A percentile compares a stretch with the other conserved stretches of the same genome.
phyloP scores from a whole-genome alignment of 2,113 vertebrate species.

The Tychaedon coryphoeus region DNA sequence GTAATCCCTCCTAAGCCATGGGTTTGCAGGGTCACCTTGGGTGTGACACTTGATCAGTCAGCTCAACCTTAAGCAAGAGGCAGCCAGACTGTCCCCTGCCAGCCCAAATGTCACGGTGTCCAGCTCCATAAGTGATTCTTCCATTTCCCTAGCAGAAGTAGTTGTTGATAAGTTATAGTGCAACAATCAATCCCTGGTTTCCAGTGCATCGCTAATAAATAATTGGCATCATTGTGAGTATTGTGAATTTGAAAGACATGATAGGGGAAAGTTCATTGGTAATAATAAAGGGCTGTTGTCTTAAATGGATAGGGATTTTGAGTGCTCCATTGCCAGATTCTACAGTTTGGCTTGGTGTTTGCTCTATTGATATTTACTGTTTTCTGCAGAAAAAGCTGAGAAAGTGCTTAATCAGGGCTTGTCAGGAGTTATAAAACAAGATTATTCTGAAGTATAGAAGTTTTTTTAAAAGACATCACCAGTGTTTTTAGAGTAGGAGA shows the following conservation, averaged over 20 bases:
- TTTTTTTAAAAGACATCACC: not conserved
- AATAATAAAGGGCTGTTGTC: not conserved
- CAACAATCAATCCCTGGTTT: not conserved
- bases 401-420: not conserved
- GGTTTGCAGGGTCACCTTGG: constrained; percentile 33
- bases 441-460: not conserved
- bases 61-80: constrained; percentile 9
- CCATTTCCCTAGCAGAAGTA: not conserved
- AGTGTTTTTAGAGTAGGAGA: not conserved
- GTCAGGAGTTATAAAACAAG: not conserved
- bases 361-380: not conserved
- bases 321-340: not conserved
- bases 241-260: not conserved
- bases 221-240: not conserved
- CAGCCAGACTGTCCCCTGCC: not conserved
- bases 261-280: not conserved
- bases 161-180: not conserved
- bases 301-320: not conserved
- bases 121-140: not conserved
- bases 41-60: constrained; percentile 38
- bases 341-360: not conserved
- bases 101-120: not conserved
- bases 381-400: not conserved
- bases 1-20: constrained; percentile 38
- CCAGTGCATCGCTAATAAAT: not conserved